Conservation (phyloP, 2,113 vertebrate species). For the Pheucticus melanocephalus region DNA sequence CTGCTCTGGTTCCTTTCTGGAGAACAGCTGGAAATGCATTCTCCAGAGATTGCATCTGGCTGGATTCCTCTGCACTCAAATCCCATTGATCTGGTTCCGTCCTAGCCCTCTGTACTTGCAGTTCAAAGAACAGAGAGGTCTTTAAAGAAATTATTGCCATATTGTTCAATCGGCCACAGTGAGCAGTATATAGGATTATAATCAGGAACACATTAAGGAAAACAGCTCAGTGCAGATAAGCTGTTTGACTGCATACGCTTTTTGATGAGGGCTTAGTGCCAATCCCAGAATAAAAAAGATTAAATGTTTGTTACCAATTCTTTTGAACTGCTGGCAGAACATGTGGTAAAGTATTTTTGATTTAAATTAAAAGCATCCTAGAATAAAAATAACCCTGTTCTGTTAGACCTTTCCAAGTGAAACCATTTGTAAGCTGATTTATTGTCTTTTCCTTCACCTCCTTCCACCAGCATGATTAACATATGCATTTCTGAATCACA, state of each 20-base stretch:
- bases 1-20: conserved; percentile 68
- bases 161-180: conserved; percentile 82
- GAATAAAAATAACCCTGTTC: conserved; percentile 83
- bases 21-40: conserved; percentile 81
- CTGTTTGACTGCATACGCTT: conserved; percentile 74
- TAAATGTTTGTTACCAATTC: conserved; percentile 83
- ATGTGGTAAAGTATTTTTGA: conserved; percentile 83
- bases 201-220: conserved; percentile 86
- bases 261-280: conserved; percentile 83
- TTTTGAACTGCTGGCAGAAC: conserved; percentile 85
- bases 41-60: conserved; percentile 79
- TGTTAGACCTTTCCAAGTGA: conserved; percentile 77
- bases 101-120: conserved; percentile 79
- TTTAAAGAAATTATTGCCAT: conserved; percentile 86
- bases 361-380: conserved; percentile 87
- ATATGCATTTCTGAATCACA: conserved; percentile 73
- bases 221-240: conserved; percentile 83
- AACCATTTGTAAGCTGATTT: conserved; percentile 78
- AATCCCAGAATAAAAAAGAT: conserved; percentile 80
- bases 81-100: conserved; percentile 83
- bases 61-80: conserved; percentile 79
- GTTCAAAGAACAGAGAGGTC: conserved; percentile 82
- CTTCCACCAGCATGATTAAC: conserved; percentile 74
- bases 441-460: conserved; percentile 75
- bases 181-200: conserved; percentile 83